A percentile compares a stretch with the other conserved stretches of the same genome.
phyloP scores from a whole-genome alignment of 2,797 vertebrate species.

The Dermochelys coriacea region DNA sequence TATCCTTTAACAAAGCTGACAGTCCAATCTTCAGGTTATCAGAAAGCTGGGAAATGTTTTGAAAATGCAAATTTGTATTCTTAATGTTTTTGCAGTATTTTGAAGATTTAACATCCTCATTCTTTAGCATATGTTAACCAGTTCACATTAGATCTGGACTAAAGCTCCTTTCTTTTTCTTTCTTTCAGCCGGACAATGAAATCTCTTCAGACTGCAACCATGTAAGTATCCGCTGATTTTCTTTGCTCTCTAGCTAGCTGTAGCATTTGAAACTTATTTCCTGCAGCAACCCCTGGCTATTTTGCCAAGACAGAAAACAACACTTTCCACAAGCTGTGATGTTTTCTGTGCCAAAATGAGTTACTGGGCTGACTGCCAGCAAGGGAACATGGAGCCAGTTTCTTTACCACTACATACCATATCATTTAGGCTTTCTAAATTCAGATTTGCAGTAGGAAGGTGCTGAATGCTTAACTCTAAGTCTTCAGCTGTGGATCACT shows the following conservation, averaged over 20 bases:
- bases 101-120: conserved; percentile 5
- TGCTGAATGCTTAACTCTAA: neutral
- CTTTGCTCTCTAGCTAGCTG: neutral
- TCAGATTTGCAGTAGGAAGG: neutral
- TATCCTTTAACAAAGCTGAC: neutral
- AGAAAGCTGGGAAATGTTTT: neutral
- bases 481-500: neutral
- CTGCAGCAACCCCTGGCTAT: neutral
- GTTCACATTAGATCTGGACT: neutral
- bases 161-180: conserved; percentile 28
- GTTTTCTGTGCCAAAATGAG: neutral
- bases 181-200: conserved; percentile 90
- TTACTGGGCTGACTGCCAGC: neutral
- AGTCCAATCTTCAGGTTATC: neutral
- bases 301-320: neutral
- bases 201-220: conserved; percentile 96
- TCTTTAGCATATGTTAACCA: neutral
- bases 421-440: neutral
- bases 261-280: neutral
- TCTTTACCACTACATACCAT: neutral
- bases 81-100: neutral
- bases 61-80: conserved; percentile 43
- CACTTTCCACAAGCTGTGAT: neutral
- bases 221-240: conserved; percentile 86
- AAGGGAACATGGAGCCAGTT: neutral